Evolutionary conservation across 1,140 invertebrate genomes (phyloP), one percentile per base, ranked within the genome.

Genomic region (Nasonia giraulti): DNA sequence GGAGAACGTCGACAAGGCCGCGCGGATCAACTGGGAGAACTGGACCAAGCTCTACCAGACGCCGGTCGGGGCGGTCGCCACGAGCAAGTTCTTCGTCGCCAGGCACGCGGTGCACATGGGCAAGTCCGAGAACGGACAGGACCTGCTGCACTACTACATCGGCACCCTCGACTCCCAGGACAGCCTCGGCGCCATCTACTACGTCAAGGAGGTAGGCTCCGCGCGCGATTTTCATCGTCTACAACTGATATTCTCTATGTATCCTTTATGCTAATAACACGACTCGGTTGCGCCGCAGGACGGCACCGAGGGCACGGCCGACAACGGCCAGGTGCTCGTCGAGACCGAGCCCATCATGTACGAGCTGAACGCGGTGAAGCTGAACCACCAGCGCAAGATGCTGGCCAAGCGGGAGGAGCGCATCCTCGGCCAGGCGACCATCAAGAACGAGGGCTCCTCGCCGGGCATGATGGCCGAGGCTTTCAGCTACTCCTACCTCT

Each of bases 341-440:
- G 96, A 97, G 91, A 95, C 95, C 0, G 96, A 97, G 91, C 96
- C 97, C 8, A 93, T 95, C 23, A 93, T 93, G 80, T 97, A 97
- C 89, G 96, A 97, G 89, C 89, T 97, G 85, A 95, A 93, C 62
- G 91, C 93, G 62, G 94, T 97, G 2, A 95, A 95, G 84, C 93
- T 96, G 76, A 95, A 95, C 86, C 90, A 93, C 80, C 89, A 90
- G 75, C 95, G 95, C 71, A 93, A 94, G 83, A 93, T 94, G 31
- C 91, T 94, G 3, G 84, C 88, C 1, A 94, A 93, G 44, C 93
- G 93, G 68, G 93, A 94, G 66, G 90, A 92, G 1, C 91, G 91
- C 76, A 90, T 95, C 76, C 92, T 97, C 71, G 95, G 94, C 7
- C 91, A 94, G 80, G 93, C 94, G 12, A 93, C 94, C 20, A 92